Evolutionary conservation across 2,113 vertebrate genomes (phyloP).

Genomic region (Zapornia atra): DNA sequence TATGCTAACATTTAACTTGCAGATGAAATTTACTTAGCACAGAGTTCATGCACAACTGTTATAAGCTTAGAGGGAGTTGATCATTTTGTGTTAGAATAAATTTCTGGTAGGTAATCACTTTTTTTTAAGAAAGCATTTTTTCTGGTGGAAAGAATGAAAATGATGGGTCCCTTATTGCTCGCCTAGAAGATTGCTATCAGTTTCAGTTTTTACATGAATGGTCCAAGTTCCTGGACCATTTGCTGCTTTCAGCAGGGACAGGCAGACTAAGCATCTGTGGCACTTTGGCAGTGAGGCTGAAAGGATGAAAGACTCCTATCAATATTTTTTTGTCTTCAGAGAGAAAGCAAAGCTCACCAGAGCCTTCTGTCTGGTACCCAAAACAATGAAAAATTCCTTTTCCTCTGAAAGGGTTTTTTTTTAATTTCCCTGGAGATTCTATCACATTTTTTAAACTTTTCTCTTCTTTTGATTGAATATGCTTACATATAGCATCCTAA

Average conservation of each 20-base stretch:
- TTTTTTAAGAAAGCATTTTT: neutral
- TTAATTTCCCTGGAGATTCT: neutral
- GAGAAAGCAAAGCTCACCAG: neutral
- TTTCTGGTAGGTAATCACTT: neutral
- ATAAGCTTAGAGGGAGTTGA: neutral
- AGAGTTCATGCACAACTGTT: neutral
- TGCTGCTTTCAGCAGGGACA: constrained; percentile 43
- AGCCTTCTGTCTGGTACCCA: neutral
- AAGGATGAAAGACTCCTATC: constrained; percentile 16
- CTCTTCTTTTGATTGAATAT: neutral
- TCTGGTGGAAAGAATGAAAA: neutral
- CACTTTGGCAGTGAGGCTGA: constrained; percentile 1
- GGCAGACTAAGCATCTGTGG: neutral
- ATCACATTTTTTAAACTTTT: neutral
- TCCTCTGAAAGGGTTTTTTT: neutral
- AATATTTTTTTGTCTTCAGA: neutral
- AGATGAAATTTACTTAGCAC: neutral
- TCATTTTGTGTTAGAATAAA: neutral
- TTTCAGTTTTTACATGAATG: constrained; percentile 29
- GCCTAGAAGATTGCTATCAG: constrained; percentile 17
- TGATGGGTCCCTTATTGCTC: neutral
- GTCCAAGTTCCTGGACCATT: constrained; percentile 24
- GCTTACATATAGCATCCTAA: neutral
- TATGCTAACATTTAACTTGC: neutral
- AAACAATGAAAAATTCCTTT: neutral